A percentile compares a stretch with the other conserved stretches of the same genome.
phyloP scores from a whole-genome alignment of 1,140 invertebrate genomes.

The Pemphigus obesinymphae region DNA sequence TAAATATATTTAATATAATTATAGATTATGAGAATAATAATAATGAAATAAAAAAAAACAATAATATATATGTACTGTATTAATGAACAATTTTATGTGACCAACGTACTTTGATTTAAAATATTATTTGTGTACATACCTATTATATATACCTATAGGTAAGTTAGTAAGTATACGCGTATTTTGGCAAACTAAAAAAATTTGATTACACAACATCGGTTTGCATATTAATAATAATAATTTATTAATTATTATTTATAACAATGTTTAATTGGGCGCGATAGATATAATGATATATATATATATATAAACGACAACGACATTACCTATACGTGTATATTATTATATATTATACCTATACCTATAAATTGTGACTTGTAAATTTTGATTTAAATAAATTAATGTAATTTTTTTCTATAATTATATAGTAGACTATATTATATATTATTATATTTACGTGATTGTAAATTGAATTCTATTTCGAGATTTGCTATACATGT shows the following conservation, averaged over 20 bases:
- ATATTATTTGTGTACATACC: too few relatives aligned
- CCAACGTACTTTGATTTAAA: too few relatives aligned
- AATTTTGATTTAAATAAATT: constrained; percentile 15
- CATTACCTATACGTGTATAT: too few relatives aligned
- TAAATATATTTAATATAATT: too few relatives aligned
- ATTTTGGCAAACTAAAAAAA: too few relatives aligned
- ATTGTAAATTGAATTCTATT: constrained; percentile 12
- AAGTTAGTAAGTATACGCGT: too few relatives aligned
- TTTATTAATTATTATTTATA: background rate
- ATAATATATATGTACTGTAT: background rate
- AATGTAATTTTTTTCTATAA: constrained; percentile 11
- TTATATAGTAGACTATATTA: constrained; percentile 6
- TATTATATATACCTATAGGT: too few relatives aligned
- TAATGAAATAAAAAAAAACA: background rate
- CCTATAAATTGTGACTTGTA: background rate
- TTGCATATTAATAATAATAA: background rate
- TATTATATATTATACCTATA: background rate
- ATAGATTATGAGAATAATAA: background rate
- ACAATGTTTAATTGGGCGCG: too few relatives aligned
- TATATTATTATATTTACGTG: background rate
- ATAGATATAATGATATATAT: too few relatives aligned
- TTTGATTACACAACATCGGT: too few relatives aligned
- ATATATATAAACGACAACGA: too few relatives aligned
- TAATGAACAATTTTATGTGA: background rate
- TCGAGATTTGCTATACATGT: background rate